Base-by-base conservation (phyloP, 2,113 vertebrate genomes). In the Colinus virginianus region DNA sequence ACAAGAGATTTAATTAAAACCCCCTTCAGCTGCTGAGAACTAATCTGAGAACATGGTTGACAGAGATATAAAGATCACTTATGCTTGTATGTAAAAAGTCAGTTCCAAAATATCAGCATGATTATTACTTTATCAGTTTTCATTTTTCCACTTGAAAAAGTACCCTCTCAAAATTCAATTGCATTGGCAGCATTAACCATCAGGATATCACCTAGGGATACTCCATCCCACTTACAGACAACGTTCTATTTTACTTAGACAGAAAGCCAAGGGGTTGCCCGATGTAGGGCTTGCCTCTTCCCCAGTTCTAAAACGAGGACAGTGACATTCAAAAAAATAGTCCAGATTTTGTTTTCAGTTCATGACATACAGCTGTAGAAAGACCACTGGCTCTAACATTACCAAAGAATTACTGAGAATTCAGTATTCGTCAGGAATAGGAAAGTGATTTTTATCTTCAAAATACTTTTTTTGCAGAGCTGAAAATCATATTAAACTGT, bases 1-100 rank as follows among this genome's bases (percentile, higher is more conserved):
- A 91, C 88, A 22, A 88, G 80, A 84, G 38, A 26, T 70, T 84
- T 88, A 86, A 95, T 87, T 92, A 94, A 23, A 88, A 87, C 51
- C 86, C 36, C 10, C 49, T 82, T 82, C 53, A 74, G 79, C 68
- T 84, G 80, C 88, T 78, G 79, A 93, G 79, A 68, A 75, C 40
- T 93, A 59, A 91, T 61, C 23, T 40, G 30, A 72, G 83, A 88
- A 46, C 18, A 61, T 53, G 15, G 61, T 59, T 38, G 28, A 45
- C 43, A 81, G 36, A 74, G 59, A 70, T 53, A 38, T 68, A 59
- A 91, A 74, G 67, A 90, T 80, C 40, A 64, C 4, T n/a, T 55
- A 53, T 15, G 17, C 8, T 51, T 70, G 38, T 66, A 17, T 8
- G 6, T 58, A 62, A 90, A 72, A 78, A 20, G 20, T 38, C 56